These are phyloP conservation scores for Paedocypris sp. DNA, from an alignment of 2,113 vertebrate genomes.

Conservation along the genomic window DNA sequence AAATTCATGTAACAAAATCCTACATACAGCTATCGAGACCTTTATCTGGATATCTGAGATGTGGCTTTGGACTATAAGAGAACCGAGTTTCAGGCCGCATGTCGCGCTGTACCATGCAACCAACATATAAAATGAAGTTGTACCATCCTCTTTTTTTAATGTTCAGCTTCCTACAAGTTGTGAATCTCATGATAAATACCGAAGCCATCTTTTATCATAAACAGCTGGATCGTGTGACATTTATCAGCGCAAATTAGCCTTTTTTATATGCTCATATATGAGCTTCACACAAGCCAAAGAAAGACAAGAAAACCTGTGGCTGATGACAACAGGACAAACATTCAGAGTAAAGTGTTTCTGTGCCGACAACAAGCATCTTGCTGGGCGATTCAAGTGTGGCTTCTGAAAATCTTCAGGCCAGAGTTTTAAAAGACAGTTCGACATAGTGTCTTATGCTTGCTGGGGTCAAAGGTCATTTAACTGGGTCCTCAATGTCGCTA, in stretches of 20 bases:
- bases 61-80: too few species aligned
- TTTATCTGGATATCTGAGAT: too few species aligned
- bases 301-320: conserved; percentile 36
- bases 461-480: conserved; percentile 18
- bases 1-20: conserved; percentile 7
- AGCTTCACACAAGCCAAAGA: conserved; percentile 50
- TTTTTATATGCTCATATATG: conserved; percentile 35
- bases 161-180: too few species aligned
- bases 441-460: too few species aligned
- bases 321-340: conserved; percentile 35
- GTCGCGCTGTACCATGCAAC: too few species aligned
- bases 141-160: too few species aligned
- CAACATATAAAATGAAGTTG: too few species aligned
- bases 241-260: conserved; percentile 37
- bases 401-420: conserved; percentile 46
- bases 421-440: conserved; percentile 35
- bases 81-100: too few species aligned
- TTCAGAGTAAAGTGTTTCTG: conserved; percentile 35
- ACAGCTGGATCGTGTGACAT: conserved; percentile 33
- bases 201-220: conserved; percentile 41
- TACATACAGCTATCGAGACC: too few species aligned
- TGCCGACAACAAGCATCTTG: conserved; percentile 18
- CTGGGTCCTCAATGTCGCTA: conserved; percentile 12
- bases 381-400: conserved; percentile 34
- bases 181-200: too few species aligned